These are phyloP conservation scores for Mesochorus sp. DNA, from an alignment of 2,888 invertebrate genomes.

Conservation along the genomic window DNA sequence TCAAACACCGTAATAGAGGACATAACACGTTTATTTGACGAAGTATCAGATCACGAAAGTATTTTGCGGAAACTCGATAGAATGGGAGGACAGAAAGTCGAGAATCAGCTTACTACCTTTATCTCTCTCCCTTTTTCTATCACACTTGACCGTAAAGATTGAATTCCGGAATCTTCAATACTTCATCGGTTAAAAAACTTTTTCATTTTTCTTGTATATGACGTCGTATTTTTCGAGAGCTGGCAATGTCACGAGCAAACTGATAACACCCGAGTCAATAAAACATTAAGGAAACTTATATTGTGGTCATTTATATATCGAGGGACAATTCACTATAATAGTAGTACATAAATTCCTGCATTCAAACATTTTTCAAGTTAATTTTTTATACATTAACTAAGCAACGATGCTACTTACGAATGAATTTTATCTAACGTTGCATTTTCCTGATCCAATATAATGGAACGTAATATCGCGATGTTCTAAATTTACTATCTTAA, in stretches of 20 bases:
- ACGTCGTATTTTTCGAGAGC: background rate
- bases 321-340: too few relatives aligned
- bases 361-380: background rate
- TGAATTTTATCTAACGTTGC: too few relatives aligned
- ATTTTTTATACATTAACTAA: background rate
- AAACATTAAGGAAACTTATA: background rate
- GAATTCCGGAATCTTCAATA: slow-evolving; percentile 70
- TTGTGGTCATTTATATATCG: background rate
- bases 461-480: background rate
- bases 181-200: slow-evolving; percentile 74
- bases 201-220: slow-evolving; percentile 23
- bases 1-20: slow-evolving; percentile 4
- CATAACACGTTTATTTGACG: slow-evolving; percentile 28
- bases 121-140: background rate
- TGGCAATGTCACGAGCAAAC: slow-evolving; percentile 17
- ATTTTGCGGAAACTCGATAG: slow-evolving; percentile 28
- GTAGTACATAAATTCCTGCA: slow-evolving; percentile 2
- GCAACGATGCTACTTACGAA: background rate
- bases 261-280: slow-evolving; percentile 32
- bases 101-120: background rate
- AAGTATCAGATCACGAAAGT: slow-evolving; percentile 19
- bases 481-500: background rate
- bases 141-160: slow-evolving; percentile 68
- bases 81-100: background rate
- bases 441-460: background rate